phyloP scores from a whole-genome alignment of 2,888 invertebrate species.

The Lepetodrilus schrolli region DNA sequence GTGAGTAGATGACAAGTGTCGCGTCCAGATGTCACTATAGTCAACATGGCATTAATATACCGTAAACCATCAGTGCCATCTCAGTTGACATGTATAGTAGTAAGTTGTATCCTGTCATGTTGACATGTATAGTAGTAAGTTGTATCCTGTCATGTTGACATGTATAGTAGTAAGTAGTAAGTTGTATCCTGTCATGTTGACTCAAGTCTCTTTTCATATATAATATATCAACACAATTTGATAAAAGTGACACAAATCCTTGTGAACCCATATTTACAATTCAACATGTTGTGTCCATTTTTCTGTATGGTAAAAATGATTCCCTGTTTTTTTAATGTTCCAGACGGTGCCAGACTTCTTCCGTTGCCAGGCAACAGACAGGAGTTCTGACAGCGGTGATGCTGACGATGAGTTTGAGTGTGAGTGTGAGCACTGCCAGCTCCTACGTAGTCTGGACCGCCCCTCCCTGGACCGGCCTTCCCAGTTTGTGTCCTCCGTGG shows the following conservation, averaged over 20 bases:
- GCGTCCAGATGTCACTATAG: too few relatives aligned
- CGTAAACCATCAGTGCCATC: too few relatives aligned
- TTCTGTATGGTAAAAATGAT: not conserved
- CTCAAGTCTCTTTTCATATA: too few relatives aligned
- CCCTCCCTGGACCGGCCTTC: slow-evolving; percentile 12
- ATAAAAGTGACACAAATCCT: not conserved
- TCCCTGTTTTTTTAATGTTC: not conserved
- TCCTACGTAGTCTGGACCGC: slow-evolving; percentile 28
- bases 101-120: too few relatives aligned
- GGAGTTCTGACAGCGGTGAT: slow-evolving; percentile 45
- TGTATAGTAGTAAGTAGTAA: too few relatives aligned
- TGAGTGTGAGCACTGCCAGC: slow-evolving; percentile 57
- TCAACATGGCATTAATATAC: too few relatives aligned
- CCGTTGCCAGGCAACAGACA: not conserved
- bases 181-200: too few relatives aligned
- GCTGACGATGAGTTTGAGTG: slow-evolving; percentile 65
- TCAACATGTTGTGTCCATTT: not conserved
- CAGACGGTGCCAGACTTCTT: slow-evolving; percentile 19
- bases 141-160: too few relatives aligned
- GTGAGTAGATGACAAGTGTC: too few relatives aligned
- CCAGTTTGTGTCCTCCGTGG: not conserved
- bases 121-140: too few relatives aligned
- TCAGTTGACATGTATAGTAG: too few relatives aligned
- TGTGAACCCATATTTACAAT: not conserved
- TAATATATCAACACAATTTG: not conserved